Evolutionary conservation across 2,797 vertebrate species (phyloP).

Genomic region (Cuculus canorus): DNA sequence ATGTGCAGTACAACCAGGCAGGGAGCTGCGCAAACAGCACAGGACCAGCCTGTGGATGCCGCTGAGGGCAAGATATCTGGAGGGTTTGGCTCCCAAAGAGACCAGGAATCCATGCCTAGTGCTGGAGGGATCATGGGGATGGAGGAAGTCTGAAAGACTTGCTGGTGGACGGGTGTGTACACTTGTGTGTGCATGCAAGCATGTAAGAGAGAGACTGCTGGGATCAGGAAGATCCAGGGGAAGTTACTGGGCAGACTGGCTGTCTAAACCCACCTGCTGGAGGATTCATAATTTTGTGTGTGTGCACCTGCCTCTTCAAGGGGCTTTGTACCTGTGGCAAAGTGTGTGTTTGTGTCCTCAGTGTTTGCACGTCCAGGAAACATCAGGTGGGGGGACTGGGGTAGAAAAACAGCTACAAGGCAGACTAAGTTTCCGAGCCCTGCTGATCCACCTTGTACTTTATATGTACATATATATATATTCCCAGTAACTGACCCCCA

Average conservation of each 20-base stretch:
- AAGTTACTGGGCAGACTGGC: background rate
- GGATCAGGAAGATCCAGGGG: background rate
- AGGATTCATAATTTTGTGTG: background rate
- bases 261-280: background rate
- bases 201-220: background rate
- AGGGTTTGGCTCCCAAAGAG: background rate
- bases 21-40: rapidly evolving
- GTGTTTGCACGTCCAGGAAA: no score
- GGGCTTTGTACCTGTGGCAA: rapidly evolving
- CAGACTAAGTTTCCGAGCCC: background rate
- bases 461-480: no score
- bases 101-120: background rate
- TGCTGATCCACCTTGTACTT: background rate
- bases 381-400: no score
- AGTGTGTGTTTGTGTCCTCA: no score
- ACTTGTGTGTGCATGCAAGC: background rate
- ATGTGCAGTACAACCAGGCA: rapidly evolving
- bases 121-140: rapidly evolving
- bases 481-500: background rate
- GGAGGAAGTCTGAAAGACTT: background rate
- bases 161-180: background rate
- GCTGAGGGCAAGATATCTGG: background rate
- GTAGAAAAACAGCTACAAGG: no score
- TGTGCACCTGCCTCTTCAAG: background rate
- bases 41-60: rapidly evolving